phyloP scores from a whole-genome alignment of 1,140 invertebrate genomes.

The Philopotamus ludificatus region DNA sequence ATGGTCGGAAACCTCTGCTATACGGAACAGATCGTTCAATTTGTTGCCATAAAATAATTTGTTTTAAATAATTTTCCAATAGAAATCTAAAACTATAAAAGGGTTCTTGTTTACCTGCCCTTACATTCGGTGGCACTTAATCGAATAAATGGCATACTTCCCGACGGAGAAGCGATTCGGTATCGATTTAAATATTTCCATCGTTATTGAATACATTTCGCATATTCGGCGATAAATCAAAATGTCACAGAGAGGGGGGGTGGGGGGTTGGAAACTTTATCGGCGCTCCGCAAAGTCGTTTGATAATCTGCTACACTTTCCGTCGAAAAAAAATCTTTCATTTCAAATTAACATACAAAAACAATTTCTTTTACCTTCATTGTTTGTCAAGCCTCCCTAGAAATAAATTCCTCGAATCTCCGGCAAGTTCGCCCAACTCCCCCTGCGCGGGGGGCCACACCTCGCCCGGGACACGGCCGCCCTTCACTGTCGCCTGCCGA shows the following conservation, averaged over 20 bases:
- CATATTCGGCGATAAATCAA: slow-evolving; percentile 39
- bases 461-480: slow-evolving; percentile 5
- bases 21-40: too few relatives aligned
- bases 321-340: slow-evolving; percentile 40
- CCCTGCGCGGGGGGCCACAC: background rate
- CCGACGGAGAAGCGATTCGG: background rate
- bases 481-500: slow-evolving; percentile 29
- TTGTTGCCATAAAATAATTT: too few relatives aligned
- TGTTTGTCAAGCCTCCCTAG: slow-evolving; percentile 40
- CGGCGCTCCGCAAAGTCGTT: slow-evolving; percentile 37
- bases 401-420: slow-evolving; percentile 42
- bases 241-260: slow-evolving; percentile 28
- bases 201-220: slow-evolving; percentile 17
- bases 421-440: slow-evolving; percentile 20
- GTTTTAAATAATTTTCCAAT: too few relatives aligned
- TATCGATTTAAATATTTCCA: slow-evolving; percentile 17
- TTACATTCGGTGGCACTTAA: background rate
- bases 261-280: slow-evolving; percentile 28
- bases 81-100: too few relatives aligned
- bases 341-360: slow-evolving; percentile 43
- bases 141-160: background rate
- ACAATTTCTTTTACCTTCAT: slow-evolving; percentile 43
- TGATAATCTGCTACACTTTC: slow-evolving; percentile 41
- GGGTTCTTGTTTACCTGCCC: background rate
- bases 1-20: too few relatives aligned